Percentiles rank a stretch among this genome's conserved stretches.
Evolutionary conservation across 2,797 vertebrate genomes (phyloP).

Genomic region (Syndactyla subalaris): DNA sequence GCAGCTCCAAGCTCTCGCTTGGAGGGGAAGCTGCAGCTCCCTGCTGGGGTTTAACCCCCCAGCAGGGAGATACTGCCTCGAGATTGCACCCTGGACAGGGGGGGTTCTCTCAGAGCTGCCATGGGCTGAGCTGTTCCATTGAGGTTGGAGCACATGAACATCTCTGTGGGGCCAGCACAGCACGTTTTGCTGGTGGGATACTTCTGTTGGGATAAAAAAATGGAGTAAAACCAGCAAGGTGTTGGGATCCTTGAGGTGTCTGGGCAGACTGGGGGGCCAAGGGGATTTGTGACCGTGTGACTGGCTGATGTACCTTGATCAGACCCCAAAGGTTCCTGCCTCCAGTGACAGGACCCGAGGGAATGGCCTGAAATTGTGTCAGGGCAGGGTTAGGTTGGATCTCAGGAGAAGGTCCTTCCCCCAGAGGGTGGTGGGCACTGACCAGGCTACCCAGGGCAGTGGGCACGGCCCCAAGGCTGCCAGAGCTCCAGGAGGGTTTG

Average conservation of each 20-base stretch:
- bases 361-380: not conserved
- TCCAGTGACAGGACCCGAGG: not conserved
- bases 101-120: not conserved
- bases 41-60: not conserved
- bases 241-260: not conserved
- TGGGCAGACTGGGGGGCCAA: not conserved
- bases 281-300: not conserved
- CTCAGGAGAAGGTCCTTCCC: not conserved
- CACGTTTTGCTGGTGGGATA: not conserved
- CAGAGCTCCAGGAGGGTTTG: not conserved
- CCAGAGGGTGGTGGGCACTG: not conserved
- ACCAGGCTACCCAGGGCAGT: not conserved
- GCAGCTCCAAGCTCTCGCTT: constrained; percentile 28
- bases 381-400: not conserved
- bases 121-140: fast-evolving
- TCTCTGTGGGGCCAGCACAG: not conserved
- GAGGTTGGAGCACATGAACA: not conserved
- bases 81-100: not conserved
- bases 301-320: not conserved
- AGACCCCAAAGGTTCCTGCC: not conserved
- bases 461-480: not conserved
- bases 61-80: not conserved
- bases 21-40: constrained; percentile 17
- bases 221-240: not conserved
- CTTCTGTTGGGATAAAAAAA: not conserved